phyloP scores from a whole-genome alignment of 2,113 vertebrate species.

The Hymenochirus boettgeri region DNA sequence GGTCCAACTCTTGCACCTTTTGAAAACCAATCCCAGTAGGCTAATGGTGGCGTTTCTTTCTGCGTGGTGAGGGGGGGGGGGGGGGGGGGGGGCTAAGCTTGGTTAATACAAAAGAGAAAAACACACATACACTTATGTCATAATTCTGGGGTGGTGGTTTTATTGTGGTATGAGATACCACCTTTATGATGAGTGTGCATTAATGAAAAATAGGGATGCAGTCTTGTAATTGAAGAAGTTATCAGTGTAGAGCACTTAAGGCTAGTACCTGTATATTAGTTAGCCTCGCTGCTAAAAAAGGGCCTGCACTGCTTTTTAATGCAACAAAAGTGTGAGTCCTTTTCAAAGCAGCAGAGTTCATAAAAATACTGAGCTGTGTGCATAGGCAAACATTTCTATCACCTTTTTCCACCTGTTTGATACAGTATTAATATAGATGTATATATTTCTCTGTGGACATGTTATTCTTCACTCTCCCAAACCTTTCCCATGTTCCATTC shows the following conservation, averaged over 20 bases:
- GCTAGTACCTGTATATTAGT: constrained; percentile 36
- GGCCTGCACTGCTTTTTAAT: constrained; percentile 26
- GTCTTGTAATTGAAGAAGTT: constrained; percentile 58
- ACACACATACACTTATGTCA: not conserved
- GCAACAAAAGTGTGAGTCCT: constrained; percentile 19
- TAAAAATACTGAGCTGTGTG: constrained; percentile 67
- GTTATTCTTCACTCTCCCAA: constrained; percentile 67
- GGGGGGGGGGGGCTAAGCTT: no score
- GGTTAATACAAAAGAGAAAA: no score
- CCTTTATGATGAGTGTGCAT: constrained; percentile 1
- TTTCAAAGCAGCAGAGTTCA: constrained; percentile 30
- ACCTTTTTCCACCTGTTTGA: constrained; percentile 77
- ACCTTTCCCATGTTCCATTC: constrained; percentile 83
- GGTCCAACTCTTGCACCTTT: constrained; percentile 31
- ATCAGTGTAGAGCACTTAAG: constrained; percentile 51
- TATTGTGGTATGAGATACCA: constrained; percentile 2
- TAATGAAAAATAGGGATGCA: not conserved
- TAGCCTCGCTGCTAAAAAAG: constrained; percentile 28
- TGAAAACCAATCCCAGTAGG: constrained; percentile 15
- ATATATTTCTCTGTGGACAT: constrained; percentile 83
- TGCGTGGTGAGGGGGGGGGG: constrained; percentile 15
- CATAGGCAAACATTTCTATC: constrained; percentile 64
- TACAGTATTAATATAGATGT: constrained; percentile 82
- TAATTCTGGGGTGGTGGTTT: not conserved
- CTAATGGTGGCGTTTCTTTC: constrained; percentile 31